Evolutionary conservation across 2,797 vertebrate genomes (phyloP), one percentile per base, ranked within the genome.

Genomic region (Fringilla coelebs): DNA sequence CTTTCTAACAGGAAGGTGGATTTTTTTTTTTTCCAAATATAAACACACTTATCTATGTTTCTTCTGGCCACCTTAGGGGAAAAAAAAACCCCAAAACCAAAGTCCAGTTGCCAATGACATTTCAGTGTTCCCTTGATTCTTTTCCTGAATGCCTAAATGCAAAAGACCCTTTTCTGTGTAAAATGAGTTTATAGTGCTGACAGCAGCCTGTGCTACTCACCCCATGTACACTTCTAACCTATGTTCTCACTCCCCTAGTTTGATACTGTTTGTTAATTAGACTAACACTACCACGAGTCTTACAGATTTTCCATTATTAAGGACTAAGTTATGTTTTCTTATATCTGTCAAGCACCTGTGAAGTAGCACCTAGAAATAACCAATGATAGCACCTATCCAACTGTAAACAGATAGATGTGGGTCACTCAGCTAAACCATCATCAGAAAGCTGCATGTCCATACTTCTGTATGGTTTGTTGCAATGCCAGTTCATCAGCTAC

Each of bases 281-380:
- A 70, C 20, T 19, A 72, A 51, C 11, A 19, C 15, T 46, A 70
- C 19, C 7, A 54, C 1, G 11, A 92, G 5, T 14, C 19, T 43
- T 38, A 75, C 28, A 84, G 51, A 68, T 85, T 88, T 91, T 92
- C 55, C 9, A 1, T 48, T 75, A 63, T 32, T 73, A 70, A 57
- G 60, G 45, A 73, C 58, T 57, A 48, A 72, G 72, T 58, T 24
- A 29, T 10, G 5, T 31, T 85, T 82, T 79, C n/a, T 65, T 61
- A 17, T 12, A 93, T 70, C 72, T 51, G 4, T 51, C 40, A 94
- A 90, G 92, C 24, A 90, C 16, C 24, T 76, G 41, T 71, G 71
- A 88, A 66, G 21, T 13, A 81, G 74, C 77, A 92, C 71, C 80
- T 46, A 73, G 84, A 89, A 96, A 91, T 61, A 96, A 88, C 36